Evolutionary conservation across 1,140 invertebrate species (phyloP).

Genomic region (Bombus terrestris): DNA sequence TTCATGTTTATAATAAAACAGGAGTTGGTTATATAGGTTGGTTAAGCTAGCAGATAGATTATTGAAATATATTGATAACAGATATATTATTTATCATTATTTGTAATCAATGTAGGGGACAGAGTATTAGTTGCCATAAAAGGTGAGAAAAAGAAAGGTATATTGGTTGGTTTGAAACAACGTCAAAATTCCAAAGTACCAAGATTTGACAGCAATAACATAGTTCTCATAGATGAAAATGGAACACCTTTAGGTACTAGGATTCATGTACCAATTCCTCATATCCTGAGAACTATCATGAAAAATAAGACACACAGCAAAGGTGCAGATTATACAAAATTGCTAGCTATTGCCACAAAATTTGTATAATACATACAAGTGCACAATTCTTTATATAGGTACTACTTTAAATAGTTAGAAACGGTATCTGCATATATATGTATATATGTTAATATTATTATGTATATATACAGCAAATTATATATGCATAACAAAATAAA

Average conservation of each 20-base stretch:
- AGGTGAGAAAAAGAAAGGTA: conserved; percentile 98
- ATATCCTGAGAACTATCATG: conserved; percentile 92
- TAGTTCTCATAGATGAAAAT: conserved; percentile 97
- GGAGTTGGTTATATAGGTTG: conserved; percentile 86
- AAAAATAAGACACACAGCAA: conserved; percentile 92
- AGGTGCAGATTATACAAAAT: conserved; percentile 96
- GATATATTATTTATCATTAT: not conserved
- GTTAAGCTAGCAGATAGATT: conserved; percentile 57
- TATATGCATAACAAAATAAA: not conserved
- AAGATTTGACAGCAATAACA: conserved; percentile 97
- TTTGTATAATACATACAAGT: conserved; percentile 88
- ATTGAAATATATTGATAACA: not conserved
- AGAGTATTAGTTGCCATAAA: conserved; percentile 97
- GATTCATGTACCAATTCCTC: conserved; percentile 97
- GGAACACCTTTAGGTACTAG: conserved; percentile 96
- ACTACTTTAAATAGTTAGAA: not conserved
- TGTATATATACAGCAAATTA: not conserved
- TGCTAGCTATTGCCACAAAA: conserved; percentile 95
- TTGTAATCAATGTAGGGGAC: conserved; percentile 85
- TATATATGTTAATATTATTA: not conserved
- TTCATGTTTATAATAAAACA: conserved; percentile 94
- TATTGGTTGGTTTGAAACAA: conserved; percentile 96
- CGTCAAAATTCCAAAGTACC: conserved; percentile 92
- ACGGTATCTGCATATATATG: not conserved
- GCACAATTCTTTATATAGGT: too few relatives aligned